phyloP scores from a whole-genome alignment of 2,113 vertebrate species.

The Zonotrichia leucophrys region DNA sequence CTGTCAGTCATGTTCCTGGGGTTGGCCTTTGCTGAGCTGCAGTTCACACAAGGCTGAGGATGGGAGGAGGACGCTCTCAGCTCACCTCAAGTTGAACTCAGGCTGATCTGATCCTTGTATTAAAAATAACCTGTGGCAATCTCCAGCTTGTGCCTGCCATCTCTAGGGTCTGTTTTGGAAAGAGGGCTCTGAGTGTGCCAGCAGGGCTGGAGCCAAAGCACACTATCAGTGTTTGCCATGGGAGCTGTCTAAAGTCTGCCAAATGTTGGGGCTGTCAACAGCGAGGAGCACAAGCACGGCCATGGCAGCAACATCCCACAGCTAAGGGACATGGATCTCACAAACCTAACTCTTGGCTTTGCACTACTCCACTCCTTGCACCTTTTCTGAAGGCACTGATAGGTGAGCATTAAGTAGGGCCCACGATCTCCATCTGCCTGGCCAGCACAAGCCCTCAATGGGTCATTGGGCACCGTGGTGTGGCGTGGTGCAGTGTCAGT shows the following conservation, averaged over 20 bases:
- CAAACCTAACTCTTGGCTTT: rapidly evolving
- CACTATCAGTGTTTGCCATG: not conserved
- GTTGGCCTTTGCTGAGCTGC: not conserved
- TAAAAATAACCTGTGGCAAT: not conserved
- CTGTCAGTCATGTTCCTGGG: not conserved
- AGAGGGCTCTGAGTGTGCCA: not conserved
- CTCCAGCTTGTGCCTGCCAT: not conserved
- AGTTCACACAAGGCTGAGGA: not conserved
- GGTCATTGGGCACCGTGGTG: not conserved
- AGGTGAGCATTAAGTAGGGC: not conserved
- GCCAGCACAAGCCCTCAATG: not conserved
- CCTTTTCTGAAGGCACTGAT: not conserved
- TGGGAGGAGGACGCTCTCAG: not conserved
- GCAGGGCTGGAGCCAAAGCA: not conserved
- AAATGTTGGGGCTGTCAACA: not conserved
- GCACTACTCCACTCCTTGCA: not conserved
- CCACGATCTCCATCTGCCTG: not conserved
- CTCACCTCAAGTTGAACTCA: rapidly evolving
- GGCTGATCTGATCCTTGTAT: not conserved
- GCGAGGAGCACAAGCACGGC: not conserved
- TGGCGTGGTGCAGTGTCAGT: not conserved
- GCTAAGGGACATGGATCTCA: rapidly evolving
- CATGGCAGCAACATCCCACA: not conserved
- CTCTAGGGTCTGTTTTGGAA: not conserved
- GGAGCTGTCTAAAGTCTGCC: not conserved